A percentile compares a stretch with the other conserved stretches of the same genome.
Conservation (phyloP, 2,888 invertebrate genomes). For the Caenorhabditis doughertyi region DNA sequence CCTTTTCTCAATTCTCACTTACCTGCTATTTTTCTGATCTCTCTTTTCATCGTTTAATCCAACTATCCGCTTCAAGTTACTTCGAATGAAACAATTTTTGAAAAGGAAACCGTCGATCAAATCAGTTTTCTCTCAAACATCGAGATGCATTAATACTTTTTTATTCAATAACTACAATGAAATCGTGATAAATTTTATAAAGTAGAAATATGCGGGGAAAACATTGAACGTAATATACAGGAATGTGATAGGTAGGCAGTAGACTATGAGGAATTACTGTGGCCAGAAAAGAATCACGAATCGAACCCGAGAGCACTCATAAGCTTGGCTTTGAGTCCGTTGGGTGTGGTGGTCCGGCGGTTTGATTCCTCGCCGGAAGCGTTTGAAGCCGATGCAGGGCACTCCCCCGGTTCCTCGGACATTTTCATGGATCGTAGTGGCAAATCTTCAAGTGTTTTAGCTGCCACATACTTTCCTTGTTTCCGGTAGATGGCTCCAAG, state of each 20-base stretch:
- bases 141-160: no score
- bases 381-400: neutral
- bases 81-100: neutral
- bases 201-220: no score
- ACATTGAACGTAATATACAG: no score
- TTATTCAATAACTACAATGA: no score
- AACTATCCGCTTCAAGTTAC: neutral
- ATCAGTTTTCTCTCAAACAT: no score
- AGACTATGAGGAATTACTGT: no score
- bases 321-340: constrained; percentile 6
- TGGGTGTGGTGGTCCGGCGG: neutral
- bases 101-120: neutral
- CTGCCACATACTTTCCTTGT: constrained; percentile 99
- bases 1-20: constrained; percentile 12
- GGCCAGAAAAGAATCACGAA: neutral
- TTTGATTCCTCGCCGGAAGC: neutral
- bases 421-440: constrained; percentile 91
- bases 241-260: no score
- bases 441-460: constrained; percentile 98
- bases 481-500: constrained; percentile 97
- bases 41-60: neutral
- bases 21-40: constrained; percentile 3
- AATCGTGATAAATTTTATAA: no score
- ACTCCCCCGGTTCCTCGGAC: neutral
- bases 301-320: constrained; percentile 10